These are phyloP conservation scores for Diphyllodes magnificus DNA, from an alignment of 2,113 vertebrate species.

Conservation along the genomic window DNA sequence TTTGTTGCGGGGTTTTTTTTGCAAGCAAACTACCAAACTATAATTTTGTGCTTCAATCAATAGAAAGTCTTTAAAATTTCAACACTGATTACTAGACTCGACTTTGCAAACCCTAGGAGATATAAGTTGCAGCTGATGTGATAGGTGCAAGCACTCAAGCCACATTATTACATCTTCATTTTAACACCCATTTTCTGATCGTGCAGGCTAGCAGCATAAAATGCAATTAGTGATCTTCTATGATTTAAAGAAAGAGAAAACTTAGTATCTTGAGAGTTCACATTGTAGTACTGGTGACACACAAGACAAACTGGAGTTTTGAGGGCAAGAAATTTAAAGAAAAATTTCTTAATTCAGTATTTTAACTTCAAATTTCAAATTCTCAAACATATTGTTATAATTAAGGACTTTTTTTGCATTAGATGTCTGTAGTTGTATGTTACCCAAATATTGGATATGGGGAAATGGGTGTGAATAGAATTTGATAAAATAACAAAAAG, in stretches of 20 bases:
- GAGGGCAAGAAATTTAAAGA: not conserved
- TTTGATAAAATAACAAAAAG: not conserved
- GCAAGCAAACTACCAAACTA: not conserved
- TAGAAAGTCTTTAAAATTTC: not conserved
- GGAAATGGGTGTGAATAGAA: not conserved
- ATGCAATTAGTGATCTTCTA: not conserved
- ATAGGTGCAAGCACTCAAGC: not conserved
- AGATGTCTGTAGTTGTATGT: not conserved
- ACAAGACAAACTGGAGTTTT: not conserved
- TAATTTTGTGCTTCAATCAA: not conserved
- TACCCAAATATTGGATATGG: not conserved
- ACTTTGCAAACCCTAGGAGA: not conserved
- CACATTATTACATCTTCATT: not conserved
- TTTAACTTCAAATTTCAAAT: not conserved
- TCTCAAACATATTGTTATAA: not conserved
- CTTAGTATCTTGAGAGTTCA: not conserved
- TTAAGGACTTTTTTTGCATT: not conserved
- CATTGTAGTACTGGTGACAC: not conserved
- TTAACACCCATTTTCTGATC: not conserved
- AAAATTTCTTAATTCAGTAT: not conserved
- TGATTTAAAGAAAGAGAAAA: not conserved
- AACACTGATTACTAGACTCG: not conserved
- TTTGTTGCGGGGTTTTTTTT: not conserved
- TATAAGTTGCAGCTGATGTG: not conserved
- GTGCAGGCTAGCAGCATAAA: not conserved